Base-by-base conservation (phyloP, 2,797 vertebrate genomes). In the Ceyx erithaca region DNA sequence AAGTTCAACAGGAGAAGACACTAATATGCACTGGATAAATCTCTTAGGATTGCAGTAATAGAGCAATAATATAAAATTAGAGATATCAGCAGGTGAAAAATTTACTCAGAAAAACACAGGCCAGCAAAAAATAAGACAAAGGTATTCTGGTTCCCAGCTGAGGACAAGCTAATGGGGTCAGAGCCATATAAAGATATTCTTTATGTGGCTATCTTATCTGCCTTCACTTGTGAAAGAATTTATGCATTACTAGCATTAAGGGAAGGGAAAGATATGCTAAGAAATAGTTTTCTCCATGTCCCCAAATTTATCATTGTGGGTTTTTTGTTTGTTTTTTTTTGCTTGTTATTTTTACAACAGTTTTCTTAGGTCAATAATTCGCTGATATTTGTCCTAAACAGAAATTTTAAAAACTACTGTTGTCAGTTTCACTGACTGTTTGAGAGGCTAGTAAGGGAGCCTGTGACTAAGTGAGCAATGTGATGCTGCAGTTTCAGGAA, bases 81-180 rank as follows among this genome's bases (percentile, higher is more conserved):
- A 85, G 59, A 81, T 28, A 79, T 2, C 30, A 70, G 67, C 55
- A 77, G 89, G 80, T 92, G 63, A 91, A 92, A 84, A 61, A 84
- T 76, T 71, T 49, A 61, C 78, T 71, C 23, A 68, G 89, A 59
- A 88, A 92, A 93, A 69, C 85, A 77, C 21, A 91, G 78, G 71
- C 37, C 1, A 6, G 71, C 76, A 90, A 61, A 90, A 92, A 91
- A 31, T 52, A 83, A 78, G 85, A 82, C 49, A 76, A 89, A 94
- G 46, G 62, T n/a, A 46, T 61, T 41, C 64, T 86, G 23, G 57
- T 22, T 93, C 52, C 37, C 3, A 21, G 68, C n/a, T 90, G 61
- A 81, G 87, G 80, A 86, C 83, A 82, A 87, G 54, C 30, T 91
- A 96, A 90, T 12, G 89, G 90, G 80, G 89, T 95, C 91, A 94